Evolutionary conservation across 2,888 invertebrate species (phyloP).

Genomic region (Rugalucina vietnamica): DNA sequence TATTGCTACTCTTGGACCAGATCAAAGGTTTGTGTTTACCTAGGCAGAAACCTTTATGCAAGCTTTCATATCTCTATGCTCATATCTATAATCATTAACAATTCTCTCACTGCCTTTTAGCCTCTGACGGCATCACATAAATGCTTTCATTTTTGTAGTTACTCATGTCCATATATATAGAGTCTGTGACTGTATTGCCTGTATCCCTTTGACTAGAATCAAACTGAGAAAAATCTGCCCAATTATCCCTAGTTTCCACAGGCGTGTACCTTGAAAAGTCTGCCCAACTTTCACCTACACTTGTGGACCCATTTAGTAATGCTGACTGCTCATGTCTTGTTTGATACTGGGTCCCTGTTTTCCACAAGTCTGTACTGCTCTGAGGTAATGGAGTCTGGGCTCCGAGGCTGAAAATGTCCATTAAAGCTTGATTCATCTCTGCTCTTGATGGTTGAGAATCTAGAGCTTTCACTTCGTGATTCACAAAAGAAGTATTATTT

Average conservation of each 20-base stretch:
- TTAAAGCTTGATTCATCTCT: conserved; percentile 42
- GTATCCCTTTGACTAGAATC: background rate
- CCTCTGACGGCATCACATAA: conserved; percentile 56
- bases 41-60: conserved; percentile 7
- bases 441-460: conserved; percentile 7
- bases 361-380: conserved; percentile 17
- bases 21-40: too few relatives aligned
- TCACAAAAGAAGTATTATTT: background rate
- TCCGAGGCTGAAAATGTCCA: conserved; percentile 41
- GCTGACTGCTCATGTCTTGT: too few relatives aligned
- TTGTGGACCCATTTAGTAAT: too few relatives aligned
- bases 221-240: conserved; percentile 17
- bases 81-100: background rate
- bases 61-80: background rate
- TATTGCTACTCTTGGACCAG: too few relatives aligned
- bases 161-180: conserved; percentile 59
- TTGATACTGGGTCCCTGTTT: background rate
- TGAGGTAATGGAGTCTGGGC: conserved; percentile 13
- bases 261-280: background rate
- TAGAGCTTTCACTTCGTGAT: background rate
- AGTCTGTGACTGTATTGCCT: background rate
- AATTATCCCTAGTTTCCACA: background rate
- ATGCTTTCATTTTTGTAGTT: conserved; percentile 55
- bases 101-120: background rate
- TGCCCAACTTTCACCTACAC: background rate